Evolutionary conservation across 2,888 invertebrate species (phyloP).

Genomic region (Ptilodon capucinus): DNA sequence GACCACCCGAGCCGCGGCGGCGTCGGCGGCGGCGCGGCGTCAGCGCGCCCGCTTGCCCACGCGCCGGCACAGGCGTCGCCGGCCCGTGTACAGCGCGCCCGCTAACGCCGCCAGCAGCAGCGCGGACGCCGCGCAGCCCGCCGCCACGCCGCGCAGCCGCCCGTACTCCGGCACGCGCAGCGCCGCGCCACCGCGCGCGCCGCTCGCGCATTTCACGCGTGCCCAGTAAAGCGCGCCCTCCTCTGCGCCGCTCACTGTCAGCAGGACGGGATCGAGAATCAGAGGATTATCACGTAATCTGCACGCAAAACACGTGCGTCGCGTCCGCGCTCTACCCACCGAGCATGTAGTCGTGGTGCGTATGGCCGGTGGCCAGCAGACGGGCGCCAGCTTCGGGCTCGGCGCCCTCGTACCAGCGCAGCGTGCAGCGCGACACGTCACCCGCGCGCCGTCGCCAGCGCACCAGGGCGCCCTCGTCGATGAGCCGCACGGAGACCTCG

Average conservation of each 20-base stretch:
- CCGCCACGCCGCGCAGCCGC: slow-evolving; percentile 87
- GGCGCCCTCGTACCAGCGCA: slow-evolving; percentile 87
- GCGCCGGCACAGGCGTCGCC: slow-evolving; percentile 47
- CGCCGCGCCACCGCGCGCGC: slow-evolving; percentile 84
- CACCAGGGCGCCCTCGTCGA: slow-evolving; percentile 89
- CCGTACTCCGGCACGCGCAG: slow-evolving; percentile 87
- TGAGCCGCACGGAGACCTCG: slow-evolving; percentile 87
- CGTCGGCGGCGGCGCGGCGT: slow-evolving; percentile 8
- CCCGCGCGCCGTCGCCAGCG: slow-evolving; percentile 87
- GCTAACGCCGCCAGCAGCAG: slow-evolving; percentile 85
- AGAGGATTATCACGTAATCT: not conserved
- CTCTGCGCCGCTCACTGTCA: slow-evolving; percentile 85
- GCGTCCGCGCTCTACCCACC: slow-evolving; percentile 42
- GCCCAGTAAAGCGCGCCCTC: slow-evolving; percentile 89
- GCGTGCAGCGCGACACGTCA: slow-evolving; percentile 83
- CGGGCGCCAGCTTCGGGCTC: slow-evolving; percentile 82
- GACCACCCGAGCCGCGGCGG: not conserved
- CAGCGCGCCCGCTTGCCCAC: slow-evolving; percentile 11
- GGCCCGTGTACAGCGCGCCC: slow-evolving; percentile 78
- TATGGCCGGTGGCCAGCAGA: slow-evolving; percentile 86
- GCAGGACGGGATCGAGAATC: not conserved
- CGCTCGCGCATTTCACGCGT: slow-evolving; percentile 87
- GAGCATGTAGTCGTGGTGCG: slow-evolving; percentile 86
- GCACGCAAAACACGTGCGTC: not conserved
- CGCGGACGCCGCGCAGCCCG: slow-evolving; percentile 87